Evolutionary conservation across 2,888 invertebrate genomes (phyloP).

Genomic region (Monochamus alternatus): DNA sequence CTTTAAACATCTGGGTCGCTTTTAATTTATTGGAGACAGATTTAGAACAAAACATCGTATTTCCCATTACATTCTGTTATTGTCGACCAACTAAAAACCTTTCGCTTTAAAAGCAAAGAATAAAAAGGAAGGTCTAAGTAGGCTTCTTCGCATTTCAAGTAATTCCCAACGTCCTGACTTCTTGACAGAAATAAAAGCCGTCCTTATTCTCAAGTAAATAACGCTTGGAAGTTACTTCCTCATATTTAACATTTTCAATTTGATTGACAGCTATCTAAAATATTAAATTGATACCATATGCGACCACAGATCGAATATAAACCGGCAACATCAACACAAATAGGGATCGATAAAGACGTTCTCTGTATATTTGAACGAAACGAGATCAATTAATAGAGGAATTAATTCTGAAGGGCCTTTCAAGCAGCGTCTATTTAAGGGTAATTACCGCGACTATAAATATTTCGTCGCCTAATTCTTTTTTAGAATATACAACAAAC

Average conservation of each 20-base stretch:
- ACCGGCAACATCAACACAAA: background rate
- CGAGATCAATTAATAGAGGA: background rate
- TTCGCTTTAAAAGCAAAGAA: slow-evolving; percentile 2
- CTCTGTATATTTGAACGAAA: background rate
- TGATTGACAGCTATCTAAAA: slow-evolving; percentile 6
- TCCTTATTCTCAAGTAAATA: slow-evolving; percentile 2
- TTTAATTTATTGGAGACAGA: slow-evolving; percentile 29
- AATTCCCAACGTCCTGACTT: background rate
- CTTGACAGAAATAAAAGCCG: slow-evolving; percentile 6
- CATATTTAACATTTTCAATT: slow-evolving; percentile 14
- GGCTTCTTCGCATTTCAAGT: slow-evolving; percentile 13
- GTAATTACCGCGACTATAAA: no score
- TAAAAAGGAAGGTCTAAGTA: slow-evolving; percentile 4
- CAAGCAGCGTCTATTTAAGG: no score
- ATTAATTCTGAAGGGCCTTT: background rate
- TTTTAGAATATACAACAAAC: background rate
- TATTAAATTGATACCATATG: slow-evolving; percentile 14
- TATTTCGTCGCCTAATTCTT: no score
- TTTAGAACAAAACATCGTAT: slow-evolving; percentile 33
- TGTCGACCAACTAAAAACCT: slow-evolving; percentile 21
- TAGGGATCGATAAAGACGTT: background rate
- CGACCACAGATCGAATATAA: background rate
- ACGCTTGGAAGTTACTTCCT: background rate
- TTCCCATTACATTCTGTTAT: slow-evolving; percentile 31
- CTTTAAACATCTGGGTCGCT: slow-evolving; percentile 37